phyloP scores from a whole-genome alignment of 2,888 invertebrate genomes.

The Gastracanthus pulcherrimus region DNA sequence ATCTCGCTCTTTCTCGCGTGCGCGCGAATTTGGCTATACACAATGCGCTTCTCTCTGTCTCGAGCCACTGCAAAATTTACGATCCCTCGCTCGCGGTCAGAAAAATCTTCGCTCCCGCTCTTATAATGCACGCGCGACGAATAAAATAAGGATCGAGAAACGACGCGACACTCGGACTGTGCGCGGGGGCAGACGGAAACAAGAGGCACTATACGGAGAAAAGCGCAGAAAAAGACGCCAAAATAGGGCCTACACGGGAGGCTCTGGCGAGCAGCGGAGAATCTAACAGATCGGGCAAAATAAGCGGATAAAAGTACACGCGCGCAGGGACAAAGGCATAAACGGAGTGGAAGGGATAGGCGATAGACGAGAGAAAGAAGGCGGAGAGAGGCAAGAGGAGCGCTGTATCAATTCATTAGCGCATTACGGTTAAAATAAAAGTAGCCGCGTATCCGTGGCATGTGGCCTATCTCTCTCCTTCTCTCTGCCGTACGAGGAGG shows the following conservation, averaged over 20 bases:
- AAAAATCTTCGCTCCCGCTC: background rate
- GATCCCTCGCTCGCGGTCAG: background rate
- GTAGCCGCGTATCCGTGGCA: constrained; percentile 71
- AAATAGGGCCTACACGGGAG: background rate
- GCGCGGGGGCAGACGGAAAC: background rate
- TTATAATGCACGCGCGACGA: background rate
- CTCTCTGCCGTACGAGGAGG: constrained; percentile 62
- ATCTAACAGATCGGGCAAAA: background rate
- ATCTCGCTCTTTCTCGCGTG: background rate
- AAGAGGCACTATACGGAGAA: too few relatives aligned
- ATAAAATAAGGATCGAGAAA: background rate
- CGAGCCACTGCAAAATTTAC: background rate
- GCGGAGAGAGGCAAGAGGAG: constrained; percentile 34
- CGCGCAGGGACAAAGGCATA: constrained; percentile 15
- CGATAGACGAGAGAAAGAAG: constrained; percentile 7
- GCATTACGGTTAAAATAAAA: constrained; percentile 73
- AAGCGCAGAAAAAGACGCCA: background rate
- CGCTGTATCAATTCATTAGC: constrained; percentile 74
- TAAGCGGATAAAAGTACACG: background rate
- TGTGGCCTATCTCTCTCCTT: constrained; percentile 63
- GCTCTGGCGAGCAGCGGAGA: background rate
- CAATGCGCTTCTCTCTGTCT: background rate
- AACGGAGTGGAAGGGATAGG: constrained; percentile 3
- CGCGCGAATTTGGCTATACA: background rate
- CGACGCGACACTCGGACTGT: too few relatives aligned